Conservation (phyloP, 2,797 vertebrate species). For the Hipposideros larvatus region DNA sequence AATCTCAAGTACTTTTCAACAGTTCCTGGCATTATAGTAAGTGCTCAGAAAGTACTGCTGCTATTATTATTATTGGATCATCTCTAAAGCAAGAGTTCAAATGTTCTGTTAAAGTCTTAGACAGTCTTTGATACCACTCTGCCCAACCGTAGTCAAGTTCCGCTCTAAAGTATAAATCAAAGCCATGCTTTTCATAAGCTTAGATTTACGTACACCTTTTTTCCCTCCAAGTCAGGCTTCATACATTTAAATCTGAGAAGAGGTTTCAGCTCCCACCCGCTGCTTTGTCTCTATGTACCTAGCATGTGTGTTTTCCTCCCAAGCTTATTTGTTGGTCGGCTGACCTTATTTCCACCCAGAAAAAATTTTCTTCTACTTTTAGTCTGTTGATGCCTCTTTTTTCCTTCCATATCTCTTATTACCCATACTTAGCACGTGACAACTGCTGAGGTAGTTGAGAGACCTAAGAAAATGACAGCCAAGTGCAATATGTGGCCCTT, state of each 20-base stretch:
- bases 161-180: background rate
- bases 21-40: background rate
- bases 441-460: background rate
- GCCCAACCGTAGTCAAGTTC: background rate
- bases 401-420: background rate
- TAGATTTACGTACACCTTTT: background rate
- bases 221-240: background rate
- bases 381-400: background rate
- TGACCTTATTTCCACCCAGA: background rate
- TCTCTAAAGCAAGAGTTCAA: background rate
- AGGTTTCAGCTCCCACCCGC: background rate
- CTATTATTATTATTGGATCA: background rate
- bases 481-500: background rate
- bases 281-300: background rate
- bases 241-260: background rate
- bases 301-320: background rate
- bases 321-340: background rate
- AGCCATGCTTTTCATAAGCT: background rate
- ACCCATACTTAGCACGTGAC: background rate
- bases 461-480: background rate
- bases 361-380: background rate
- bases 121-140: background rate
- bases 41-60: background rate
- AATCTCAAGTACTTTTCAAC: background rate
- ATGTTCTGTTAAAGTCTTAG: conserved; percentile 6